Evolutionary conservation across 1,140 invertebrate species (phyloP), one percentile per base, ranked within the genome.

Genomic region (Colletes latitarsis): DNA sequence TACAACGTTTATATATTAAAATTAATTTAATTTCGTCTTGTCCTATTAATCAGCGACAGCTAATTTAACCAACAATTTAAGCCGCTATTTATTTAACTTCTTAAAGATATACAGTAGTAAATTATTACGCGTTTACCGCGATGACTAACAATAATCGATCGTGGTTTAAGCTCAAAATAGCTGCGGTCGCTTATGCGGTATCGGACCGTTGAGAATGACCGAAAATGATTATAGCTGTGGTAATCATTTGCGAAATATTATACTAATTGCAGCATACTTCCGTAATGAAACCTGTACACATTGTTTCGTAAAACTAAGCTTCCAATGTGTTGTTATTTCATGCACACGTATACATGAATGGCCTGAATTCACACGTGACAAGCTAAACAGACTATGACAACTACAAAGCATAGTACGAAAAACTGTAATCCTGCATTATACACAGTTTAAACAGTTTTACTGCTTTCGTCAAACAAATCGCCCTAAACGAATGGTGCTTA

Each of bases 261-360:
- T 21, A 64, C 41, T 64, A 64, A 64, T 64, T 64, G 63, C 63
- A 10, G 41, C 63, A 46, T 39, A 64, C 63, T 43, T 64, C 41
- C 63, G 41, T n/a, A n/a, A 39, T n/a, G 8, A n/a, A 43, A 43
- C 8, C 6, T 64, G 17, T 19, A 19, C 17, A 17, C 9, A 46
- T 64, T 46, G 3, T 64, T 64, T 5, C 9, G 63, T 15, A 43
- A 5, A 14, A 10, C 19, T 43, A 46, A 43, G 5, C 17, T 3
- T 55, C 17, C 2, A n/a, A 12, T 46, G 17, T n/a, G 17, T 64
- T 64, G 10, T 14, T 43, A 19, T 46, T 46, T 5, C 14, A 64
- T 46, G 17, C 41, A 10, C 19, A 6, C 17, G 15, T n/a, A 55
- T 55, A 55, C 53, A n/a, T 55, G 53, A 15, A 55, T 55, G 17